Base-by-base conservation (phyloP, 2,797 vertebrate genomes). In the Buceros bicornis region DNA sequence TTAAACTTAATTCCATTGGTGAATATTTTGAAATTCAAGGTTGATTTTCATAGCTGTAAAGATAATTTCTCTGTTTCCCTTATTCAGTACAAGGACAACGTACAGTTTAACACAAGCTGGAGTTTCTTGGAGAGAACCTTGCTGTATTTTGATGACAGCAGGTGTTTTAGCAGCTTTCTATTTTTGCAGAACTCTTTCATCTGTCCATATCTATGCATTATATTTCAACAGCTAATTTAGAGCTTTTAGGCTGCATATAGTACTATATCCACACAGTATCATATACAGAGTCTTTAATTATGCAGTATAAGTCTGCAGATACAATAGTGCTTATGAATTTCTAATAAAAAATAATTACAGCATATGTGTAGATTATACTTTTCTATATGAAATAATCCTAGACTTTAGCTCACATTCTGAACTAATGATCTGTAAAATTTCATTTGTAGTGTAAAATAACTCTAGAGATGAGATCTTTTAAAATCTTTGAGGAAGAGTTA, bases 361-460 rank as follows among this genome's bases (percentile, higher is more conserved):
- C 71, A 90, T 67, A 48, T 25, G 6, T 82, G 42, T 57, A 95
- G 66, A 79, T 74, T 84, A 70, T 74, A 43, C 42, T 87, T 92
- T 93, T 84, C 78, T 77, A 48, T 57, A 35, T 53, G 35, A 93
- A 97, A 91, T 78, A 88, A 72, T 82, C 40, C 43, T 67, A 42
- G 71, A 60, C 35, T 82, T 96, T 48, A 70, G 40, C 66, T 88
- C 62, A 76, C 78, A 94, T 95, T 94, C 82, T 71, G 51, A 78
- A 83, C 89, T 95, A 97, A 96, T 90, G 96, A 90, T 71, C 85
- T 95, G 86, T 69, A 94, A 96, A 95, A 96, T 90, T 95, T 95
- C 42, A 91, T 87, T 92, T 94, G 51, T 84, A 81, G 62, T 87
- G 42, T 78, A 95, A 96, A 96, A 95, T 89, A 96, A 91, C 83